A percentile compares a stretch with the other conserved stretches of the same genome.
phyloP scores from a whole-genome alignment of 2,113 vertebrate species.

The Saccopteryx leptura region DNA sequence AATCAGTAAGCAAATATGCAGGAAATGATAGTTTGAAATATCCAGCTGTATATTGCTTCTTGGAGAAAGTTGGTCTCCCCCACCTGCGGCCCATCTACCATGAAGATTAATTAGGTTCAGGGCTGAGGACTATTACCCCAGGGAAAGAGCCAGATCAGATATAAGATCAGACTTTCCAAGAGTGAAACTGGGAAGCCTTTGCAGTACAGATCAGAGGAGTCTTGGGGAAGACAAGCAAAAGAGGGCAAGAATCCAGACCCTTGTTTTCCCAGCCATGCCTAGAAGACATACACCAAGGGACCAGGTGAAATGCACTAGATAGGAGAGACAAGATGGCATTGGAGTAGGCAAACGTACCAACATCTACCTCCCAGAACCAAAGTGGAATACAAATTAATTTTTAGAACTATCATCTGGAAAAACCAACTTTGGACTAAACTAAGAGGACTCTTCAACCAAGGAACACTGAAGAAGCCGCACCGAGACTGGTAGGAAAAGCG shows the following conservation, averaged over 20 bases:
- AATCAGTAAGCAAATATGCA: slow-evolving; percentile 12
- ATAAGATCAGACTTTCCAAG: neutral
- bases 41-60: neutral
- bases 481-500: too few relatives aligned
- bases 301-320: neutral
- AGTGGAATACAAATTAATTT: too few relatives aligned
- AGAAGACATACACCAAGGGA: neutral
- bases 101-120: neutral
- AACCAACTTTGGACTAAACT: too few relatives aligned
- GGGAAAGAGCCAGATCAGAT: neutral
- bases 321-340: too few relatives aligned
- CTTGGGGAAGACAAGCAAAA: neutral
- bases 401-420: too few relatives aligned
- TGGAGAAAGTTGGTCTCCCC: neutral
- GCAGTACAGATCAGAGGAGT: neutral
- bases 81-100: neutral
- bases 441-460: too few relatives aligned
- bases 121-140: neutral
- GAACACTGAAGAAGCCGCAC: too few relatives aligned
- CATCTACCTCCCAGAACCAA: too few relatives aligned
- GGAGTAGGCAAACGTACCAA: too few relatives aligned
- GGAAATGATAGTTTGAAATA: neutral
- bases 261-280: neutral
- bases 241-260: neutral
- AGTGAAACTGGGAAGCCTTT: neutral